Evolutionary conservation across 2,888 invertebrate species (phyloP), one percentile per base, ranked within the genome.

Genomic region (Barypeithes pellucidus): DNA sequence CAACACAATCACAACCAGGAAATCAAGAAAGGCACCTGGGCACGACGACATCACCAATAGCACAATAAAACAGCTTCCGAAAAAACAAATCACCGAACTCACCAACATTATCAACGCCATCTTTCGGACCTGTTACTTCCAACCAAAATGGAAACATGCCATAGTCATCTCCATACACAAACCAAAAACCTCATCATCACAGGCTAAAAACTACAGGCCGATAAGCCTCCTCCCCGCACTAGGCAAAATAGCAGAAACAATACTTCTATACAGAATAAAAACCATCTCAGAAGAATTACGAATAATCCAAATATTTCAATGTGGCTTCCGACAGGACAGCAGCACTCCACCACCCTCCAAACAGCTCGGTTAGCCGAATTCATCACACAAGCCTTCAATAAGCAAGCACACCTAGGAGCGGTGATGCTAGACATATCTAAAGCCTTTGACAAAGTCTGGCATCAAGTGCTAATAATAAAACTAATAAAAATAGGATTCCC

Each of bases 281-380:
- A 11, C 2, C 12, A 2, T 39, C 7, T 7, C 39, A 18, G 61
- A 73, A 39, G 57, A 29, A 7, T 45, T 63, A 14, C 61, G 67
- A 14, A 12, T 75, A 18, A 50, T 82, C 16, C 77, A 81, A 5
- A 14, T 65, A 2, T 71, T 81, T 14, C 82, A 83, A 76, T 82
- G 81, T 63, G 81, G 82, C 2, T 83, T 84, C 71, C 62, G n/a
- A n/a, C n/a, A n/a, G n/a, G 82, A 39, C 47, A 63, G n/a, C 69
- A 70, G 3, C 82, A 82, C 67, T 80, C 80, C 3, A 83, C 83
- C 3, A 76, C 73, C 9, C 79, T 79, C 33, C 83, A 83, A 67
- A 67, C 81, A 4, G 61, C 77, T 0, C 70, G 81, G 66, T 75
- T 85, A 8, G 72, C 76, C 7, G 75, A 80, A 60, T 14, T 76